Conservation (phyloP, 1,140 invertebrate genomes). For the Macrobrachium rosenbergii region DNA sequence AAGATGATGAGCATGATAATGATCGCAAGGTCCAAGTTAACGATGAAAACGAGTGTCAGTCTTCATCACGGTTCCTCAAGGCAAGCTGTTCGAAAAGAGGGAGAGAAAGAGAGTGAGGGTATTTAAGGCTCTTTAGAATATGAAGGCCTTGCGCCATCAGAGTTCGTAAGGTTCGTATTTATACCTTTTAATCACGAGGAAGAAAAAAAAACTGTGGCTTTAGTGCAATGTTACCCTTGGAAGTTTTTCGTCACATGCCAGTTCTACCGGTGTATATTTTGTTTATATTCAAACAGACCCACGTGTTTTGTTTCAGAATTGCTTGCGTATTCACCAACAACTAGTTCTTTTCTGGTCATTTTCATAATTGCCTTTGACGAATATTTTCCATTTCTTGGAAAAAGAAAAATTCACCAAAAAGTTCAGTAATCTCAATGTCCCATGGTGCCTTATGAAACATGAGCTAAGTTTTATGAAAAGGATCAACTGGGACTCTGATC, state of each 20-base stretch:
- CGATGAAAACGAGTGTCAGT: constrained; percentile 47
- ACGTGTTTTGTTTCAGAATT: too few species aligned
- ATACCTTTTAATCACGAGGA: too few species aligned
- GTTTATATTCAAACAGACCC: too few species aligned
- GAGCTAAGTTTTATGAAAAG: constrained; percentile 57
- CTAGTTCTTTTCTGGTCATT: too few species aligned
- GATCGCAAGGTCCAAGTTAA: constrained; percentile 29
- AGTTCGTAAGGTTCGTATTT: background rate
- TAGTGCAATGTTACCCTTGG: too few species aligned
- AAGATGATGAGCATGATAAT: constrained; percentile 44
- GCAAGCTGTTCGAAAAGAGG: constrained; percentile 10
- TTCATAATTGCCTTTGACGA: too few species aligned
- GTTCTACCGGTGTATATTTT: too few species aligned
- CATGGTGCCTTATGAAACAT: constrained; percentile 56
- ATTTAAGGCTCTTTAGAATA: background rate
- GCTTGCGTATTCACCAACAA: too few species aligned
- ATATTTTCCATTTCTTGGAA: background rate
- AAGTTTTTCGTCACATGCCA: too few species aligned
- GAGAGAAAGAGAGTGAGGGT: background rate
- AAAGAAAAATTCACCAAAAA: background rate
- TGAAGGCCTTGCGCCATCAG: background rate
- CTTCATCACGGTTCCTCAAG: constrained; percentile 33
- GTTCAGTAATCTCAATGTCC: background rate
- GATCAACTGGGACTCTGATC: constrained; percentile 60
- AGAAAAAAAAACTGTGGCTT: too few species aligned